A percentile compares a stretch with the other conserved stretches of the same genome.
Evolutionary conservation across 64 coral and sea anemone genomes (phyloP).

Genomic region (Catalaphyllia jardinei): DNA sequence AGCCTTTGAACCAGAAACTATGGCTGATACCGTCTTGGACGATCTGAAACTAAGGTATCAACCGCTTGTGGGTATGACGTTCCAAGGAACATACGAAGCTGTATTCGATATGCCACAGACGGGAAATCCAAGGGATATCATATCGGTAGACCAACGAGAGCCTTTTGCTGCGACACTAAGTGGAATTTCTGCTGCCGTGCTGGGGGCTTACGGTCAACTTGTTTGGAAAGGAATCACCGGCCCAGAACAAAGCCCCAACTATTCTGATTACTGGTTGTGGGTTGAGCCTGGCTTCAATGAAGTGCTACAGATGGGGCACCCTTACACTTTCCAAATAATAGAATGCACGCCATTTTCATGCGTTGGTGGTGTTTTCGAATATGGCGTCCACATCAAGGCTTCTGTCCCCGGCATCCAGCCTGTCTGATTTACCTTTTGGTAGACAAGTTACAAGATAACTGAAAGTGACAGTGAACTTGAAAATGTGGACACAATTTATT

Average conservation of each 20-base stretch:
- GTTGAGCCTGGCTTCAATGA: neutral
- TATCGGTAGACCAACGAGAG: neutral
- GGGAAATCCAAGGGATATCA: neutral
- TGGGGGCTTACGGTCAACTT: neutral
- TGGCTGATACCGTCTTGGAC: neutral
- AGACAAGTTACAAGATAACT: too few relatives aligned
- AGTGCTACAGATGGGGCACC: too few relatives aligned
- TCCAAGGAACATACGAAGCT: neutral
- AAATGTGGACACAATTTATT: too few relatives aligned
- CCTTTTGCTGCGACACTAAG: neutral
- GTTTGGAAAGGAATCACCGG: slow-evolving; percentile 73
- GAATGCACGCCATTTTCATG: neutral
- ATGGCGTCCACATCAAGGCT: neutral
- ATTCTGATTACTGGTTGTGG: slow-evolving; percentile 35
- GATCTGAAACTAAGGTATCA: neutral
- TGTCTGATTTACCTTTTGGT: too few relatives aligned
- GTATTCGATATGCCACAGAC: slow-evolving; percentile 3
- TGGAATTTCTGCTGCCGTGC: slow-evolving; percentile 3
- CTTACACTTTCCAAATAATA: slow-evolving; percentile 2
- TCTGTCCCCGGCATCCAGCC: too few relatives aligned
- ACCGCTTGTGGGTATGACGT: neutral
- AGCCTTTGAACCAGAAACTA: neutral
- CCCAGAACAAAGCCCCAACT: neutral
- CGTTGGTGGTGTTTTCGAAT: neutral
- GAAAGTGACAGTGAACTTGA: too few relatives aligned